phyloP scores from a whole-genome alignment of 2,113 vertebrate species.

The Boleophthalmus pectinirostris region DNA sequence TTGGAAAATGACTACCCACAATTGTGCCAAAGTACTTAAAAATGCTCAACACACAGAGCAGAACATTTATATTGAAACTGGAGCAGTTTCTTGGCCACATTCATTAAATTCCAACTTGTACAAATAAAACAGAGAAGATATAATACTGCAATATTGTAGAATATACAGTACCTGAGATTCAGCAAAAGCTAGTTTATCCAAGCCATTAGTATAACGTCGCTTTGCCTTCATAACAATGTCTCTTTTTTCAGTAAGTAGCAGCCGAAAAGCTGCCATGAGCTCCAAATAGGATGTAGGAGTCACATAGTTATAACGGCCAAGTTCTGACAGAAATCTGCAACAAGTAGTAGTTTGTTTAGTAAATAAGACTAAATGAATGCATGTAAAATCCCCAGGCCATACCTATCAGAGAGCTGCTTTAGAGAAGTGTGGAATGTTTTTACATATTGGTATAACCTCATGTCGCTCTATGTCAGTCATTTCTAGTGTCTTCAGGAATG shows the following conservation, averaged over 20 bases:
- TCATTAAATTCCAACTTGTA: neutral
- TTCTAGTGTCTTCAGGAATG: constrained; percentile 87
- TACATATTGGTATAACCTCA: constrained; percentile 89
- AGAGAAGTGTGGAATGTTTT: constrained; percentile 94
- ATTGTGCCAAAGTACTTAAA: neutral
- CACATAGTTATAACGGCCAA: constrained; percentile 93
- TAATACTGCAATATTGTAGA: neutral
- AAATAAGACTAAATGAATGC: constrained; percentile 2
- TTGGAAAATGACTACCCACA: neutral
- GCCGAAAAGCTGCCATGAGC: constrained; percentile 89
- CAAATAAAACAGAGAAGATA: neutral
- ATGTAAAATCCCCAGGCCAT: neutral
- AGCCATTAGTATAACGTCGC: constrained; percentile 87
- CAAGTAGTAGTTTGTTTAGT: neutral
- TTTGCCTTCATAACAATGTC: constrained; percentile 90
- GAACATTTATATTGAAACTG: neutral
- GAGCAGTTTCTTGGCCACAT: neutral
- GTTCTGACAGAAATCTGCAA: constrained; percentile 83
- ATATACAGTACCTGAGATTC: constrained; percentile 86
- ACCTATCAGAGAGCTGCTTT: constrained; percentile 86
- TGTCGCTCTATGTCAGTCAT: constrained; percentile 83
- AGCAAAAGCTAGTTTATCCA: constrained; percentile 93
- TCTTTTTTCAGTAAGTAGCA: constrained; percentile 86
- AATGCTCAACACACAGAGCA: too few relatives aligned
- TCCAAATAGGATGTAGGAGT: constrained; percentile 96